These are phyloP conservation scores for Ifrita kowaldi DNA, from an alignment of 2,113 vertebrate species.

Conservation along the genomic window DNA sequence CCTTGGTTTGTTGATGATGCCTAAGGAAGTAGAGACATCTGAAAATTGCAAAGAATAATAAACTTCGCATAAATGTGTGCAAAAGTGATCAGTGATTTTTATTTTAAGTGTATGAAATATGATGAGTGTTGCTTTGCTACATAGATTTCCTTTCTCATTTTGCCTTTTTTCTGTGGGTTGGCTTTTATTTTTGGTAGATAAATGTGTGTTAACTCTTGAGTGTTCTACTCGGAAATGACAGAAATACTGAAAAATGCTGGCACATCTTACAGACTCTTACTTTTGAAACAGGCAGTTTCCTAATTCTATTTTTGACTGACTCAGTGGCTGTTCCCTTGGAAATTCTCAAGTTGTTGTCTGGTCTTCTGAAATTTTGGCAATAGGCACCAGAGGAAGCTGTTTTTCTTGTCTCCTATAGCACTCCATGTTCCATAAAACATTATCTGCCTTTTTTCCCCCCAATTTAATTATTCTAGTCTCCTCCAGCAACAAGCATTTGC, in stretches of 20 bases:
- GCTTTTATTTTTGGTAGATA: neutral
- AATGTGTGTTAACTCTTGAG: slow-evolving; percentile 12
- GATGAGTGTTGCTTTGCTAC: neutral
- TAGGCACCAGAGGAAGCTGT: slow-evolving; percentile 17
- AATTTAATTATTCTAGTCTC: neutral
- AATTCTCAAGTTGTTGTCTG: slow-evolving; percentile 46
- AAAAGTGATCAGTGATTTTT: neutral
- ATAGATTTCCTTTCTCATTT: neutral
- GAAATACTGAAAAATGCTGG: slow-evolving; percentile 17
- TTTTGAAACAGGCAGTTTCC: slow-evolving; percentile 16
- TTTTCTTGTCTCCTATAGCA: neutral
- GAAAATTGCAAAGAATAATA: neutral
- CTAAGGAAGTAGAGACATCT: neutral
- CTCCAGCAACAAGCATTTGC: neutral
- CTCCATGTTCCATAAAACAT: neutral
- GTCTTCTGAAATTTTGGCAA: slow-evolving; percentile 37
- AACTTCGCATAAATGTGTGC: neutral
- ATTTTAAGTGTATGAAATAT: neutral
- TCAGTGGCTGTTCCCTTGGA: slow-evolving; percentile 56
- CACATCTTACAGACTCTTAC: neutral
- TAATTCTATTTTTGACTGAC: slow-evolving; percentile 35
- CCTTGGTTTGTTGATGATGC: neutral
- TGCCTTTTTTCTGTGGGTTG: neutral
- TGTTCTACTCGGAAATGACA: neutral
- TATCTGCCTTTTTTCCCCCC: neutral